Evolutionary conservation across 1,140 invertebrate genomes (phyloP), one percentile per base, ranked within the genome.

Genomic region (Mercenaria mercenaria): DNA sequence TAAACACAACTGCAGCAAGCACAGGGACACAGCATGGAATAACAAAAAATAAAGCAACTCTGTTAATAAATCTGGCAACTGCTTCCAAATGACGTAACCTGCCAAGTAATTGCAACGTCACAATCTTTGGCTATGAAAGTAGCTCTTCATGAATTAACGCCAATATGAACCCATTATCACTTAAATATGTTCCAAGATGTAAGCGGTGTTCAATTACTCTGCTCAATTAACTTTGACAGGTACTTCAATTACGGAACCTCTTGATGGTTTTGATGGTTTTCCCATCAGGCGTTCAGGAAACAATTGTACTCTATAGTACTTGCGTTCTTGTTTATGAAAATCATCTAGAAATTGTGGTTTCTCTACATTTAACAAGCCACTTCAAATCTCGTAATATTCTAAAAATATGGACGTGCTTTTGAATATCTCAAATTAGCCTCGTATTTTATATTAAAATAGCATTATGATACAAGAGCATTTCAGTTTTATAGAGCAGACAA

Each of bases 151-250:
- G 26, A 10, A 29, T 26, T 64, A n/a, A 64, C 26, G 59, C 59
- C 59, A 64, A n/a, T 64, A 15, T 64, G n/a, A 29, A 29, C 2
- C 59, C 26, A 64, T 64, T 64, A 64, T 64, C 26, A 64, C 59
- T 64, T 8, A 64, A 64, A 64, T 64, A 64, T 29, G 59, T 64
- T 64, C 59, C 59, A 64, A 64, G 59, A 64, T 64, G 59, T 64
- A n/a, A 64, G 59, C 59, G 59, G 59, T 64, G 59, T 64, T 64
- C 59, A 64, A 64, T 64, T 29, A 64, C 26, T 64, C 8, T 29
- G 59, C 26, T 64, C 1, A 64, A 29, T 64, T 64, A n/a, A 64
- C n/a, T 64, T 64, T 64, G 59, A 64, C 59, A 64, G 59, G 59
- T 64, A 64, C 59, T 64, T 64, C 23, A 64, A 64, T 64, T n/a